phyloP scores from a whole-genome alignment of 2,888 invertebrate genomes.

The Rutpela maculata region DNA sequence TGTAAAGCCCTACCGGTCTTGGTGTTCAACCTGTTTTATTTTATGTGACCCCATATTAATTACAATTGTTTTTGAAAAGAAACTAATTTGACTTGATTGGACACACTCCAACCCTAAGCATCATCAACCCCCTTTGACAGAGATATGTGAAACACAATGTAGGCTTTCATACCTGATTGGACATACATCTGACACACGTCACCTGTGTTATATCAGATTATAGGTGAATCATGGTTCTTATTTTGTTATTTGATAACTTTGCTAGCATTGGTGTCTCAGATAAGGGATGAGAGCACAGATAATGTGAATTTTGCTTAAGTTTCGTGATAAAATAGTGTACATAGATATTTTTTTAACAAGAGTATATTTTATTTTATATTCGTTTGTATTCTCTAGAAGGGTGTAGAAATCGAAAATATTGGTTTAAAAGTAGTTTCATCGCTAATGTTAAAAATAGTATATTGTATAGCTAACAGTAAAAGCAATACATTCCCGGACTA shows the following conservation, averaged over 20 bases:
- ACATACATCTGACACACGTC: conserved; percentile 64
- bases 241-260: conserved; percentile 49
- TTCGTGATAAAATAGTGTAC: no score
- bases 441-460: no score
- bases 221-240: conserved; percentile 62
- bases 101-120: conserved; percentile 41
- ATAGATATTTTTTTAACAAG: no score
- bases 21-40: not conserved
- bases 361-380: no score
- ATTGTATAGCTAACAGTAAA: no score
- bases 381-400: no score
- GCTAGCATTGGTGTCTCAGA: conserved; percentile 17
- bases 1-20: not conserved
- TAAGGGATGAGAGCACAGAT: not conserved
- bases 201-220: conserved; percentile 65
- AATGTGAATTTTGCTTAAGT: no score
- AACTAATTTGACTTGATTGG: conserved; percentile 50
- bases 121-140: conserved; percentile 44
- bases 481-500: no score
- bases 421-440: no score
- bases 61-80: conserved; percentile 42
- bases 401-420: no score
- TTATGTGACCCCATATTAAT: conserved; percentile 32
- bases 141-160: conserved; percentile 53
- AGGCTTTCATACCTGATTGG: conserved; percentile 58